Percentiles rank a stretch among this genome's conserved stretches.
These are phyloP conservation scores for Luperina testacea DNA, from an alignment of 2,888 invertebrate genomes.

Conservation along the genomic window DNA sequence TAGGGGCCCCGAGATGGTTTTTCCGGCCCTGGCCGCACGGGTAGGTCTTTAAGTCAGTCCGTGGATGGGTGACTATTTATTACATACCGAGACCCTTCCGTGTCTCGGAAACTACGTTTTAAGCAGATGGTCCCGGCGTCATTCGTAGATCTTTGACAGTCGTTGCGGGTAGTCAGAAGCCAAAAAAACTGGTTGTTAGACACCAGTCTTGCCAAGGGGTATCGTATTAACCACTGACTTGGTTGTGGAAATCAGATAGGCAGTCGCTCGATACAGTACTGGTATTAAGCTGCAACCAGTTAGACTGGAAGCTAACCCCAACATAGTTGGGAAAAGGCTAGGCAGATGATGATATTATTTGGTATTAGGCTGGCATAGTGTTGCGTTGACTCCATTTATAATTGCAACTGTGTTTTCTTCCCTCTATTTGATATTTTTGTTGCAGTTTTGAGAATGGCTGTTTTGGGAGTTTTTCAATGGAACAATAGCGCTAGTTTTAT, in stretches of 20 bases:
- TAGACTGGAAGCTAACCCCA: background rate
- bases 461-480: background rate
- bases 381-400: slow-evolving; percentile 9
- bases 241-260: background rate
- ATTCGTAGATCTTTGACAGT: background rate
- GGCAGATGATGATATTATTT: background rate
- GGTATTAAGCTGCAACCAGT: background rate
- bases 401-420: background rate
- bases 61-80: background rate
- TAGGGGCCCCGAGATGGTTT: too few species aligned
- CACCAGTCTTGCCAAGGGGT: background rate
- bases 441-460: background rate
- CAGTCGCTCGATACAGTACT: background rate
- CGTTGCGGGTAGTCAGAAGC: background rate
- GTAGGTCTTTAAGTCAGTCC: background rate
- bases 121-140: background rate
- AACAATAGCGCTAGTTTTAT: too few species aligned
- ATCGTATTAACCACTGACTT: background rate
- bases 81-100: background rate
- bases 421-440: background rate
- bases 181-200: background rate
- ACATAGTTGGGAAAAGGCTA: background rate
- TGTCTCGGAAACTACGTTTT: background rate
- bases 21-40: too few species aligned
- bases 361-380: slow-evolving; percentile 1